These are phyloP conservation scores for Eulemur mongoz DNA, from an alignment of 2,797 vertebrate genomes.

Conservation along the genomic window DNA sequence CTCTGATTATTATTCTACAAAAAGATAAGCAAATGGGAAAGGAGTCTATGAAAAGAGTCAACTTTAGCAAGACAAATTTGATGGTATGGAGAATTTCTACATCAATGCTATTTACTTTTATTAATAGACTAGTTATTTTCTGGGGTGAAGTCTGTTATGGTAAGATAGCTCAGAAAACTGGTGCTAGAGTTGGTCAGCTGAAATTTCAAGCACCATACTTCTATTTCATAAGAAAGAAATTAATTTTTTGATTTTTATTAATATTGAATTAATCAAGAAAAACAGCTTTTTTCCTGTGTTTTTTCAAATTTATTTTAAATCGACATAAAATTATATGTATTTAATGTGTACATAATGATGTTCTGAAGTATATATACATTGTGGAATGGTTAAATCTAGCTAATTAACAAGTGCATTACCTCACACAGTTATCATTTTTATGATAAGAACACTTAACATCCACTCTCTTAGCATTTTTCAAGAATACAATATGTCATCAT, in stretches of 20 bases:
- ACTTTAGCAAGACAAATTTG: neutral
- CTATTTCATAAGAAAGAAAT: neutral
- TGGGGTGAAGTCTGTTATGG: neutral
- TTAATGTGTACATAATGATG: neutral
- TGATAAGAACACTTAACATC: neutral
- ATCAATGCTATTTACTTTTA: neutral
- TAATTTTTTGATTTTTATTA: neutral
- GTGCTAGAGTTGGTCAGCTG: neutral
- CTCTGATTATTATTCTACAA: constrained; percentile 12
- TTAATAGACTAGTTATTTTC: neutral
- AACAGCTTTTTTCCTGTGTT: neutral
- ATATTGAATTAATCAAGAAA: neutral
- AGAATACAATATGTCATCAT: neutral
- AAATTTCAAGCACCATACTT: neutral
- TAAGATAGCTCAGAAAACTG: neutral
- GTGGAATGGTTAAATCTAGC: neutral
- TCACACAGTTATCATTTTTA: neutral
- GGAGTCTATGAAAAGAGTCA: constrained; percentile 18
- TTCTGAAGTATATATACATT: neutral
- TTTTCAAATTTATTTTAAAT: neutral
- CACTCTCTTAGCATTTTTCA: neutral
- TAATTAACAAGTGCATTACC: neutral
- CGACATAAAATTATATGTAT: neutral
- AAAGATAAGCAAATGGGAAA: constrained; percentile 14
- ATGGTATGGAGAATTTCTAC: neutral